phyloP scores from a whole-genome alignment of 30 jellyfish, hydroid and myxozoan genomes.

The Aurelia coerulea region DNA sequence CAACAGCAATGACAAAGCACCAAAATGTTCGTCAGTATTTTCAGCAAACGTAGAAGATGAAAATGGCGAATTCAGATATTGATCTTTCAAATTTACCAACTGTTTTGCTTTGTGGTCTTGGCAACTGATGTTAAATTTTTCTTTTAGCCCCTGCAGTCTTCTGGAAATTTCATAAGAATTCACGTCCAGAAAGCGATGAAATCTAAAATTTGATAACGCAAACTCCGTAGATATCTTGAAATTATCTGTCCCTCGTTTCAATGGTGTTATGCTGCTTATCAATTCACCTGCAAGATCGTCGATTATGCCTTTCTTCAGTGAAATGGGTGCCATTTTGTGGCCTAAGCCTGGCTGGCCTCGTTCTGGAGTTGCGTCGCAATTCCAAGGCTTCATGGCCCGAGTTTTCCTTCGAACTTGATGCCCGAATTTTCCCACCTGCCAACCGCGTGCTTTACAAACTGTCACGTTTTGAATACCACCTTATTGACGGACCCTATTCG shows the following conservation, averaged over 20 bases:
- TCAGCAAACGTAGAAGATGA: constrained; percentile 3
- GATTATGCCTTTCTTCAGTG: constrained; percentile 73
- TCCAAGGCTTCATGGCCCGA: no score
- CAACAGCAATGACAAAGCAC: constrained; percentile 68
- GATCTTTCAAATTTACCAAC: constrained; percentile 49
- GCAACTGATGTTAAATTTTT: constrained; percentile 73
- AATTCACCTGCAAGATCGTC: constrained; percentile 70
- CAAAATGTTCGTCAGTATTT: constrained; percentile 77
- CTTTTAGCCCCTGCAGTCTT: constrained; percentile 66
- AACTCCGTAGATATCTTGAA: constrained; percentile 64
- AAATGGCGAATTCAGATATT: constrained; percentile 59
- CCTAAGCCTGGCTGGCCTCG: background rate
- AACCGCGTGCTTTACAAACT: no score
- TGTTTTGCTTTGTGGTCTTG: constrained; percentile 67
- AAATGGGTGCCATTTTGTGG: constrained; percentile 84
- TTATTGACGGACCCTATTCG: no score
- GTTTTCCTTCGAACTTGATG: no score
- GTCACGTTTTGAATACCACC: no score
- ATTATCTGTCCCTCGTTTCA: constrained; percentile 64
- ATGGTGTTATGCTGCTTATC: constrained; percentile 15
- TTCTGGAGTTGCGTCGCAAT: no score
- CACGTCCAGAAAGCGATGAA: constrained; percentile 86
- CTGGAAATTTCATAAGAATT: constrained; percentile 79
- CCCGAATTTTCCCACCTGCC: no score
- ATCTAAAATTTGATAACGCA: constrained; percentile 83